Percentiles rank a stretch among this genome's conserved stretches.
Conservation (phyloP, 2,888 invertebrate genomes). For the Holacanthella duospinosa region DNA sequence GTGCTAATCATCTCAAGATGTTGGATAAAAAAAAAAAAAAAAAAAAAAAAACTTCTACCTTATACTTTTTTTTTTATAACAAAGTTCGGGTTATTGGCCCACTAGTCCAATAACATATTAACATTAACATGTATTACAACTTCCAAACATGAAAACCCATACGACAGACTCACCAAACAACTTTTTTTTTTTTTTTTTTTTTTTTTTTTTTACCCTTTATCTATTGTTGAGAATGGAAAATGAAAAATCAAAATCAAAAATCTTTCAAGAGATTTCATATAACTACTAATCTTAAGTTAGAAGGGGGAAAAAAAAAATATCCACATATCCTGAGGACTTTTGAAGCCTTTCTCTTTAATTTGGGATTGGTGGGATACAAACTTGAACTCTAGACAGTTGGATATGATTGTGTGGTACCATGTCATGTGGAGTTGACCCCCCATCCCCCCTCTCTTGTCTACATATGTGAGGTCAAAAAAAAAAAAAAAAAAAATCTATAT, state of each 20-base stretch:
- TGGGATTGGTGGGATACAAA: background rate
- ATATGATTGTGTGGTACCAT: background rate
- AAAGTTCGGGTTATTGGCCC: too few relatives aligned
- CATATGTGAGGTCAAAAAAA: too few relatives aligned
- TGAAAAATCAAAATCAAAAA: background rate
- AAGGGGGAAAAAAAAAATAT: background rate
- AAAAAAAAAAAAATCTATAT: too few relatives aligned
- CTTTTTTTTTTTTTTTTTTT: background rate
- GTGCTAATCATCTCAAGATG: too few relatives aligned
- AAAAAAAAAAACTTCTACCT: too few relatives aligned
- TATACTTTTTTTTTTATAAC: too few relatives aligned
- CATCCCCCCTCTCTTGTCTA: too few relatives aligned
- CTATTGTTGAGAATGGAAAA: too few relatives aligned
- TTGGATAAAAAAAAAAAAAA: too few relatives aligned
- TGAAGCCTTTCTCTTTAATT: background rate
- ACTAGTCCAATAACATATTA: conserved; percentile 14
- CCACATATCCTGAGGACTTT: too few relatives aligned
- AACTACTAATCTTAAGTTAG: background rate
- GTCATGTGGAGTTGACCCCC: too few relatives aligned
- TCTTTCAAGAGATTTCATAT: background rate
- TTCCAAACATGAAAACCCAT: conserved; percentile 3
- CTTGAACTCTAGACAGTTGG: background rate
- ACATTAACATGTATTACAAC: conserved; percentile 2
- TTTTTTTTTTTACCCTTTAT: too few relatives aligned
- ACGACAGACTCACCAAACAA: background rate